Base-by-base conservation (phyloP, 2,888 invertebrate genomes). In the Sarcophaga carnaria region DNA sequence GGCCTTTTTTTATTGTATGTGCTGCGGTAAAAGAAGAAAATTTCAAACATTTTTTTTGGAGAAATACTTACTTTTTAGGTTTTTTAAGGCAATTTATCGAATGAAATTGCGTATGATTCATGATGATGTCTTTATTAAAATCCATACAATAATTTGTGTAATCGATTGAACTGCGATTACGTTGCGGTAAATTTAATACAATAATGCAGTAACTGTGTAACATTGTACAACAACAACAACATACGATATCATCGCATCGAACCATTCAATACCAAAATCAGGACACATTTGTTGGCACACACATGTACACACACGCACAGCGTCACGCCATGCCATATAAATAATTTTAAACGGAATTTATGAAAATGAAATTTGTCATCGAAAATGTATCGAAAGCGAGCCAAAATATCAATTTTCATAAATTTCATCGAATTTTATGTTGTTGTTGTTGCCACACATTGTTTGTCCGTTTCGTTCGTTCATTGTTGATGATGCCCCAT, bases 61-160 rank as follows among this genome's bases (percentile, higher is more conserved):
- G 20, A 63, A 54, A 75, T 87, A 89, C 90, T 90, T 89, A 93
- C 93, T 90, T 91, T 83, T 90, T 90, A 79, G 90, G 90, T 63
- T 91, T 91, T 78, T 92, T 92, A 74, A 90, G 90, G 84, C 93
- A 93, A 79, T 90, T 91, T 74, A 93, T 92, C 77, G 90, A 91
- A 88, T 92, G 90, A 88, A 93, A 93, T 77, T 92, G 91, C 84
- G 91, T 91, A 90, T 93, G 91, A 60, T 91, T 90, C 85, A 89
- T 90, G 79, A 93, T 90, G 49, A 93, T 90, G 49, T 91, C 90
- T 85, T 90, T 89, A 76, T 91, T 91, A 89, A 93, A 93, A 89
- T 93, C 93, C 92, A 93, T 91, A 89, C 93, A 93, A 88, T 93
- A 93, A 88, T 93, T 93, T 80, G 93, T 93, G 86, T 92, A 90